phyloP scores from a whole-genome alignment of 2,888 invertebrate species.

The Sarcophaga subvicina region DNA sequence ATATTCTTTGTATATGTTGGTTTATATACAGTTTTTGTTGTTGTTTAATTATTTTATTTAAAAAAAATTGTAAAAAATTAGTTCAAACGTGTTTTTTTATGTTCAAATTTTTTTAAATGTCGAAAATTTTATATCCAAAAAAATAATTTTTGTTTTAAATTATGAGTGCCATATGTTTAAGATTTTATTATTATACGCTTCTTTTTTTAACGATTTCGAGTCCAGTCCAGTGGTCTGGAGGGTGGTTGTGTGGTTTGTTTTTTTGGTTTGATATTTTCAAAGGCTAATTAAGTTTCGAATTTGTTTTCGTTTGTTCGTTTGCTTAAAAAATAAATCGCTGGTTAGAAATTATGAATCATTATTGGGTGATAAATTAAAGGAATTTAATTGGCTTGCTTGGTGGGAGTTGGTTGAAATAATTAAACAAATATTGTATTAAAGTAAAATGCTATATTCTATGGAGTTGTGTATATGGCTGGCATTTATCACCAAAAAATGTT shows the following conservation, averaged over 20 bases:
- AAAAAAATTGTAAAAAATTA: constrained; percentile 41
- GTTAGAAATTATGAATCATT: constrained; percentile 51
- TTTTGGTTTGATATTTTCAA: not conserved
- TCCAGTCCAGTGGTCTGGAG: constrained; percentile 50
- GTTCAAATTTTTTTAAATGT: constrained; percentile 40
- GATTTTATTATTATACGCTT: constrained; percentile 7
- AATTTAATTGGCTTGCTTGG: not conserved
- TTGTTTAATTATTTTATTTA: constrained; percentile 43
- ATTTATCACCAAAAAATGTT: no score
- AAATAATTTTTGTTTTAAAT: constrained; percentile 44
- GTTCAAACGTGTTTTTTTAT: constrained; percentile 63
- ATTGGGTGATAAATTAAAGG: constrained; percentile 41
- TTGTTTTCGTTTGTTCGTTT: not conserved
- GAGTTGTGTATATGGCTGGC: no score
- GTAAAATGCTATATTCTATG: no score
- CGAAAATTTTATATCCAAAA: constrained; percentile 37
- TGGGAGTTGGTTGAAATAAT: constrained; percentile 2
- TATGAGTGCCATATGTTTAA: constrained; percentile 64
- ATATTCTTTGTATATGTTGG: constrained; percentile 38
- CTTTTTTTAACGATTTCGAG: not conserved
- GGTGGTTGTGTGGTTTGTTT: constrained; percentile 6
- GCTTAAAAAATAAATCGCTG: constrained; percentile 27
- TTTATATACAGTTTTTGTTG: not conserved
- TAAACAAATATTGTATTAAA: not conserved
- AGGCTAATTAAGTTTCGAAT: not conserved